Evolutionary conservation across 2,113 vertebrate genomes (phyloP).

Genomic region (Thymallus thymallus): DNA sequence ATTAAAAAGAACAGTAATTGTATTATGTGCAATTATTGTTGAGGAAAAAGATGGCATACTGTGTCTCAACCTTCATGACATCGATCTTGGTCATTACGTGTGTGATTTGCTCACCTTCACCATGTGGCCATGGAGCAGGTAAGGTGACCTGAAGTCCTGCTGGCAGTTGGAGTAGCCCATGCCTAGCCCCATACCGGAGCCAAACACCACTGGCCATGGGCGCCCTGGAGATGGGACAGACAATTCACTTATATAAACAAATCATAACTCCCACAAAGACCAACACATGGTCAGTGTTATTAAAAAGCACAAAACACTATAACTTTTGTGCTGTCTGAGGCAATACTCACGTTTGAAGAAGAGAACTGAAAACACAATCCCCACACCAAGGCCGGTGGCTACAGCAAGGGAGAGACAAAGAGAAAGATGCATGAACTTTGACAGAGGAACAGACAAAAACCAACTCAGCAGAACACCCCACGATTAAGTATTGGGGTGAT

Average conservation of each 20-base stretch:
- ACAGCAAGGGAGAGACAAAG: constrained; percentile 23
- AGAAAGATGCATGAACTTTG: not conserved
- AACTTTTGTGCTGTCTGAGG: not conserved
- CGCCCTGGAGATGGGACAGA: constrained; percentile 71
- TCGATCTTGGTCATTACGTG: not conserved
- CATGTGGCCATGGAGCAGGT: constrained; percentile 84
- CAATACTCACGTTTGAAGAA: constrained; percentile 89
- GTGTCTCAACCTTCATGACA: not conserved
- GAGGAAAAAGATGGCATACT: not conserved
- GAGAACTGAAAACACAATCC: constrained; percentile 84
- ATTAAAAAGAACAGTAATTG: constrained; percentile 25
- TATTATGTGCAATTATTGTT: constrained; percentile 14
- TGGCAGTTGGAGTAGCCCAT: constrained; percentile 94
- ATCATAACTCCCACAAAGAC: not conserved
- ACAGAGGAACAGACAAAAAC: not conserved
- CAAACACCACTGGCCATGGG: constrained; percentile 84
- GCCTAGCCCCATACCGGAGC: constrained; percentile 85
- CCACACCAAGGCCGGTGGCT: constrained; percentile 86
- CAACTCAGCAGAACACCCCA: not conserved
- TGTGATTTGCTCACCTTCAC: constrained; percentile 77
- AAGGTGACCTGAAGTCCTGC: constrained; percentile 83
- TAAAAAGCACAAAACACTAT: constrained; percentile 2
- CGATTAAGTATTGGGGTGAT: constrained; percentile 20
- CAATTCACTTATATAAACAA: not conserved
- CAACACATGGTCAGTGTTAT: not conserved